phyloP scores from a whole-genome alignment of 2,113 vertebrate genomes.

The Telmatochromis sp. region DNA sequence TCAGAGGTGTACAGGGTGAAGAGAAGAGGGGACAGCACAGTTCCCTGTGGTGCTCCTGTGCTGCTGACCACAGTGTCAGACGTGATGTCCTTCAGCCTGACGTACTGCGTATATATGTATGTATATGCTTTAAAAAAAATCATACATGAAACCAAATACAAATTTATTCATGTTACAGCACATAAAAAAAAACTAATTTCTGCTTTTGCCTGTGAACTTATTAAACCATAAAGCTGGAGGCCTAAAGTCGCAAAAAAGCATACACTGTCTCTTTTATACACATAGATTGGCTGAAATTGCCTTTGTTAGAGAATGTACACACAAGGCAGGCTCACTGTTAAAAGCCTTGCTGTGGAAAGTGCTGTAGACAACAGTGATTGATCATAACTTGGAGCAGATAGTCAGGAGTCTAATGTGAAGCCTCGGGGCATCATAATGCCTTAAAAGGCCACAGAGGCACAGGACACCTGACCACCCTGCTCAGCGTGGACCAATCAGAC shows the following conservation, averaged over 20 bases:
- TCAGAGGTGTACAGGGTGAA: too few species aligned
- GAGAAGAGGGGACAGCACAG: too few species aligned
- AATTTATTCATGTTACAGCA: background rate
- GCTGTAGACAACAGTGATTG: slow-evolving; percentile 14
- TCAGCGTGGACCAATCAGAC: slow-evolving; percentile 37
- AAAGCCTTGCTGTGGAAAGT: slow-evolving; percentile 22
- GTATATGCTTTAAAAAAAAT: background rate
- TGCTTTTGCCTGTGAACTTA: background rate
- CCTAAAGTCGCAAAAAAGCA: background rate
- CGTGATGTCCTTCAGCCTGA: too few species aligned
- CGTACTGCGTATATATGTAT: too few species aligned
- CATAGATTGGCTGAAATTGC: background rate
- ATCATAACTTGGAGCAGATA: slow-evolving; percentile 35
- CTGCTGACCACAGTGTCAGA: too few species aligned
- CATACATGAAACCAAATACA: background rate
- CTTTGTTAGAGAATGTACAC: background rate
- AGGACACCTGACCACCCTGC: slow-evolving; percentile 52
- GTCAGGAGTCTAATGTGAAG: slow-evolving; percentile 36
- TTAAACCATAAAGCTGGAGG: background rate
- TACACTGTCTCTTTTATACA: background rate
- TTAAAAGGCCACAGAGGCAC: slow-evolving; percentile 55
- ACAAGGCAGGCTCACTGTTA: background rate
- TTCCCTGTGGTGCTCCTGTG: too few species aligned
- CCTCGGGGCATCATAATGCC: slow-evolving; percentile 44
- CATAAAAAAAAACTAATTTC: background rate